phyloP scores from a whole-genome alignment of 2,113 vertebrate genomes.

The Ursus arctos region DNA sequence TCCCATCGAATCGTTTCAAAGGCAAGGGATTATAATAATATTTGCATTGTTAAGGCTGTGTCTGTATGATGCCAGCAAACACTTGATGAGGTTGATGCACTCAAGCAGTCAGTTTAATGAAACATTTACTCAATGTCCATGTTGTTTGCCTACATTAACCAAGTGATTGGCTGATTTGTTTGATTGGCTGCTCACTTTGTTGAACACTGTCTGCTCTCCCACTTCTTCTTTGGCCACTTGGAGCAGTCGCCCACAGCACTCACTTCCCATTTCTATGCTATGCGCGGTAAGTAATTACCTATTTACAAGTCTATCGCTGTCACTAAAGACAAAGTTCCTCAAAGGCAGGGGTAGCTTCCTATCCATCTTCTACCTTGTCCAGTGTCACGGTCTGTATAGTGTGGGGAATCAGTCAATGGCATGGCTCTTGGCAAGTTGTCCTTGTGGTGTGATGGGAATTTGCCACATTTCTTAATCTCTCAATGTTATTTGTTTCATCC shows the following conservation, averaged over 20 bases:
- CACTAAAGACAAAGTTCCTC: not conserved
- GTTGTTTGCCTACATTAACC: conserved; percentile 57
- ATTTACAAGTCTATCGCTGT: not conserved
- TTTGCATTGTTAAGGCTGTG: conserved; percentile 54
- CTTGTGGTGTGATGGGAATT: not conserved
- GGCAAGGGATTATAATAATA: conserved; percentile 15
- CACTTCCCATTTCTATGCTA: not conserved
- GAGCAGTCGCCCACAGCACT: not conserved
- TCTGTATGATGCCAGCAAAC: conserved; percentile 55
- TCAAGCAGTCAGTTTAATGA: conserved; percentile 59
- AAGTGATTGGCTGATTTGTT: conserved; percentile 14
- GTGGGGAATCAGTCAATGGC: not conserved
- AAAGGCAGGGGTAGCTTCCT: not conserved
- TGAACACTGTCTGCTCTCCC: not conserved
- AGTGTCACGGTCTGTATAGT: not conserved
- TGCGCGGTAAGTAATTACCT: not conserved
- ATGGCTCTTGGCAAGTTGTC: not conserved
- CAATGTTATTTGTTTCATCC: not conserved
- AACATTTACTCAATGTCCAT: conserved; percentile 68
- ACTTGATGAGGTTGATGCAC: conserved; percentile 63
- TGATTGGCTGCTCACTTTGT: not conserved
- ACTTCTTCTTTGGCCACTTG: not conserved
- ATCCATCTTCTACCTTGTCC: not conserved
- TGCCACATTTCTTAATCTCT: not conserved
- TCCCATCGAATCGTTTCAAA: conserved; percentile 29